Evolutionary conservation across 2,888 invertebrate genomes (phyloP).

Genomic region (Zaprionus bogoriensis): DNA sequence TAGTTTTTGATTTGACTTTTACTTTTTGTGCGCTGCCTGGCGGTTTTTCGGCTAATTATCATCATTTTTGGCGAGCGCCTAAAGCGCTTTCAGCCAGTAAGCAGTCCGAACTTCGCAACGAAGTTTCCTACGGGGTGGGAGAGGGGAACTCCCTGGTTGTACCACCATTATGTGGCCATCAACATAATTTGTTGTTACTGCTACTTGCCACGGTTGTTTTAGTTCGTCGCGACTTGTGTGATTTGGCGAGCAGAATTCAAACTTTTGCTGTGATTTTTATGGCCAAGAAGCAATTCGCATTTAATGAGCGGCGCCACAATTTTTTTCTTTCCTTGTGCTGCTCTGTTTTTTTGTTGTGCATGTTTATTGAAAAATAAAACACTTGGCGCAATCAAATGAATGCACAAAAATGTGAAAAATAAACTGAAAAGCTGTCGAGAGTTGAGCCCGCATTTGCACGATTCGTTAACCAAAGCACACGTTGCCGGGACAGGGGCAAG

Average conservation of each 20-base stretch:
- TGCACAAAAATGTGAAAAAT: conserved; percentile 65
- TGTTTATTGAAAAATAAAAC: conserved; percentile 74
- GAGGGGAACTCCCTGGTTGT: not conserved
- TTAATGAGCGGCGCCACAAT: conserved; percentile 75
- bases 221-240: conserved; percentile 42
- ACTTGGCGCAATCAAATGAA: conserved; percentile 69
- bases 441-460: conserved; percentile 82
- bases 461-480: conserved; percentile 83
- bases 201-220: conserved; percentile 17
- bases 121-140: not conserved
- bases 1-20: conserved; percentile 78
- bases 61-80: conserved; percentile 78
- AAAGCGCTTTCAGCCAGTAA: conserved; percentile 62
- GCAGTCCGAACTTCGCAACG: conserved; percentile 10
- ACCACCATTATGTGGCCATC: conserved; percentile 72
- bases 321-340: not conserved
- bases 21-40: conserved; percentile 51
- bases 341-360: conserved; percentile 11
- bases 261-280: conserved; percentile 76
- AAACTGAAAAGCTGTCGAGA: conserved; percentile 46
- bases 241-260: conserved; percentile 38
- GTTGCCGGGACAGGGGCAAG: conserved; percentile 49
- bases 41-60: conserved; percentile 75
- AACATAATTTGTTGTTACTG: conserved; percentile 75
- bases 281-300: conserved; percentile 71